Conservation (phyloP, 2,888 invertebrate genomes). For the Synergus itoensis region DNA sequence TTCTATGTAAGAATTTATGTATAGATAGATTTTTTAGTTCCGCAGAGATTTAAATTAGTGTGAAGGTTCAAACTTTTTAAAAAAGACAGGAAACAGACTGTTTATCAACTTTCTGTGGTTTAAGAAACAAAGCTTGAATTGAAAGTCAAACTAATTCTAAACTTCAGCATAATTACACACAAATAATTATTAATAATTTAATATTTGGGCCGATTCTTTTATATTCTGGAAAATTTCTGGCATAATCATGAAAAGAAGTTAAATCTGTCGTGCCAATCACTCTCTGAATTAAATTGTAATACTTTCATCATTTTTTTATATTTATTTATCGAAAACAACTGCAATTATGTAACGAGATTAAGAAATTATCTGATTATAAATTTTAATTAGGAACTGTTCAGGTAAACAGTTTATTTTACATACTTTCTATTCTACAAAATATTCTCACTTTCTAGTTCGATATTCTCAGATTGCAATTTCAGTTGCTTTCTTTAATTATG, state of each 20-base stretch:
- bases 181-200: neutral
- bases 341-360: slow-evolving; percentile 15
- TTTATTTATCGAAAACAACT: neutral
- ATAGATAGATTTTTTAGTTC: neutral
- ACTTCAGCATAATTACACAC: neutral
- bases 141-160: neutral
- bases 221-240: neutral
- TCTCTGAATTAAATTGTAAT: neutral
- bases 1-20: neutral
- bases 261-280: neutral
- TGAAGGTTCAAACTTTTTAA: neutral
- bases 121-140: neutral
- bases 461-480: neutral
- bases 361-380: slow-evolving; percentile 43
- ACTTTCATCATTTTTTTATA: neutral
- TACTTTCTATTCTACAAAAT: neutral
- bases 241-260: neutral
- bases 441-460: neutral
- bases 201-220: neutral
- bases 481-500: slow-evolving; percentile 7
- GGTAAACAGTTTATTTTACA: neutral
- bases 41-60: neutral
- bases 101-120: neutral
- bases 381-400: neutral
- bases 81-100: neutral